Evolutionary conservation across 2,888 invertebrate species (phyloP).

Genomic region (Drosophila anomalata): DNA sequence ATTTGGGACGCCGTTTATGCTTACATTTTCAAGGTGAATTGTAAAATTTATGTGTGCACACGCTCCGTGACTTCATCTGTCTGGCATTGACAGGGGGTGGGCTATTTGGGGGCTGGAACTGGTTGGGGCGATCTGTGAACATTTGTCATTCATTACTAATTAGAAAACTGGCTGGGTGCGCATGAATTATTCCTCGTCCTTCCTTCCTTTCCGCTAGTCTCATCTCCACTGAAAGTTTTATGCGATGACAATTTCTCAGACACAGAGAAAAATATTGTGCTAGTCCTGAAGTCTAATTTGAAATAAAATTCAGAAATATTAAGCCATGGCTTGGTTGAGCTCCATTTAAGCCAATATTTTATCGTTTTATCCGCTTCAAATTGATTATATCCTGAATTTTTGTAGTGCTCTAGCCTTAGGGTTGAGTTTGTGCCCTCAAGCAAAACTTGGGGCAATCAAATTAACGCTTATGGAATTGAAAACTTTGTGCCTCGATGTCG

Average conservation of each 20-base stretch:
- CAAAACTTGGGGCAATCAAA: conserved; percentile 58
- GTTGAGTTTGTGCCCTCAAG: not conserved
- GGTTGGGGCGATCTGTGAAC: conserved; percentile 21
- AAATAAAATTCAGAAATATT: too few species aligned
- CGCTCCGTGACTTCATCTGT: conserved; percentile 47
- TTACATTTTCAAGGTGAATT: conserved; percentile 68
- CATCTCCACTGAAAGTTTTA: conserved; percentile 22
- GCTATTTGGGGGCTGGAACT: not conserved
- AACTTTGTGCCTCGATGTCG: conserved; percentile 38
- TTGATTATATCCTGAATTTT: not conserved
- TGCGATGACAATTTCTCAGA: not conserved
- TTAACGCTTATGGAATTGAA: conserved; percentile 50
- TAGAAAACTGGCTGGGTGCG: conserved; percentile 67
- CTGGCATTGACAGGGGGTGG: conserved; percentile 22
- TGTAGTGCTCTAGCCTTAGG: not conserved
- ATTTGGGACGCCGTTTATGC: conserved; percentile 46
- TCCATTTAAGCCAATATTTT: not conserved
- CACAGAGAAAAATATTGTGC: not conserved
- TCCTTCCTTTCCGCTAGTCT: conserved; percentile 10
- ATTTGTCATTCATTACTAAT: conserved; percentile 60
- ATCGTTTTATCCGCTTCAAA: not conserved
- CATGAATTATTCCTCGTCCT: conserved; percentile 51
- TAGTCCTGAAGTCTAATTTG: too few species aligned
- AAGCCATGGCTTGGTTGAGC: not conserved
- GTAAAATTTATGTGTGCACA: conserved; percentile 57